Base-by-base conservation (phyloP, 2,797 vertebrate genomes). In the Myotis myotis region DNA sequence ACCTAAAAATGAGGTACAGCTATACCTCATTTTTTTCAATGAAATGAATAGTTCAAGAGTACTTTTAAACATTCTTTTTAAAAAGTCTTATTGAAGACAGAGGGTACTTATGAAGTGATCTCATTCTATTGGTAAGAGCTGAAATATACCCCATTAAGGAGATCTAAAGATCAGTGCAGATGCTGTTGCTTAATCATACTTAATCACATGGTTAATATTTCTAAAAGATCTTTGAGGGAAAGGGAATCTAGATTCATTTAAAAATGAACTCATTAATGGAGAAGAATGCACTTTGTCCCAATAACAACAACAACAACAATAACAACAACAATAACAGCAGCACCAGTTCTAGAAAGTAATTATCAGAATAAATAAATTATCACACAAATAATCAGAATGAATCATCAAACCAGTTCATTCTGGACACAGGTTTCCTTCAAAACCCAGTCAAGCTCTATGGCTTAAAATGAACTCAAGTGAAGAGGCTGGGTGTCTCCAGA, bases 361-460 rank as follows among this genome's bases (percentile, higher is more conserved):
- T 53, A 86, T 82, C 74, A 41, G 33, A 9, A 30, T 62, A 47
- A 79, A 16, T 51, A 19, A 25, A 55, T 94, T 53, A 86, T 82
- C 81, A 41, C 23, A 6, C 60, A 30, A 62, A 62, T 62, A 62
- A 62, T 62, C 12, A 62, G 28, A 62, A 62, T 30, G 36, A 12
- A 86, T 96, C 87, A 92, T 91, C 75, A 78, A 55, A 55, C 4
- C 92, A 36, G 91, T 89, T 95, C 33, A 71, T 62, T 53, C 85
- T 9, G 22, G 93, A 23, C 8, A 80, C 6, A 90, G 30, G 10
- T 79, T 36, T 94, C 62, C 62, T 96, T 96, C 22, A 71, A 97
- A 97, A 96, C n/a, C 20, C 16, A 87, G 75, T 96, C 33, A 60
- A 44, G 74, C 68, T 86, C 0, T 83, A 62, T 89, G 89, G 16